These are phyloP conservation scores for Conopomorpha cramerella DNA, from an alignment of 1,140 invertebrate genomes.

Conservation along the genomic window DNA sequence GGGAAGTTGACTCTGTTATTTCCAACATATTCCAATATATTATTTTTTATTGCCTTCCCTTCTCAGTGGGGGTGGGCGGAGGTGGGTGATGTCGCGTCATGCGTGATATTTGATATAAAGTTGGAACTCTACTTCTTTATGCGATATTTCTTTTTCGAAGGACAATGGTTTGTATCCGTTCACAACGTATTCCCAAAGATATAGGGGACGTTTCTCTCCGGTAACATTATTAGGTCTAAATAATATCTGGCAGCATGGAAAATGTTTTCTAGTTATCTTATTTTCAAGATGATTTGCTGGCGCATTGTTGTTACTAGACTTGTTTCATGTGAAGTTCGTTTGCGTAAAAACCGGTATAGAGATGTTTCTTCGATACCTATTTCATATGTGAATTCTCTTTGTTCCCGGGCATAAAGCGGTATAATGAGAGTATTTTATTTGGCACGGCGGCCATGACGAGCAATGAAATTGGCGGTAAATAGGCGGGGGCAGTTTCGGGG, in stretches of 20 bases:
- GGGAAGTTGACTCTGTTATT: conserved; percentile 59
- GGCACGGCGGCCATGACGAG: conserved; percentile 23
- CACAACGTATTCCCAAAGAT: conserved; percentile 46
- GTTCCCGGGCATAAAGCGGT: too few relatives aligned
- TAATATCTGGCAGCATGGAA: conserved; percentile 49
- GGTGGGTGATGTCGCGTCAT: conserved; percentile 39
- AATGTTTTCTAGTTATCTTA: conserved; percentile 24
- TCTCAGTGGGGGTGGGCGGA: conserved; percentile 12
- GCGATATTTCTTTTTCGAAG: conserved; percentile 56
- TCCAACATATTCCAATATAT: conserved; percentile 64
- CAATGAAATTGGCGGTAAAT: conserved; percentile 35
- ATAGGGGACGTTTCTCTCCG: conserved; percentile 46
- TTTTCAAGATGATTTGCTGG: too few relatives aligned
- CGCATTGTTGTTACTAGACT: too few relatives aligned
- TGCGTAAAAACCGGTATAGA: too few relatives aligned
- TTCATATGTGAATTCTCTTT: too few relatives aligned
- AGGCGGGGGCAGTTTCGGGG: conserved; percentile 13
- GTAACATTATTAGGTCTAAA: conserved; percentile 36
- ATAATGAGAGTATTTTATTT: too few relatives aligned
- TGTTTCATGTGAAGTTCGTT: too few relatives aligned
- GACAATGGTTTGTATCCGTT: conserved; percentile 43
- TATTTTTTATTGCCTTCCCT: conserved; percentile 61
- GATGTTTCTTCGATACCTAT: too few relatives aligned
- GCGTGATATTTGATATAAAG: conserved; percentile 61
- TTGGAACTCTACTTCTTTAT: conserved; percentile 57